Evolutionary conservation across 1,140 invertebrate genomes (phyloP), one percentile per base, ranked within the genome.

Genomic region (Dermatophagoides farinae): DNA sequence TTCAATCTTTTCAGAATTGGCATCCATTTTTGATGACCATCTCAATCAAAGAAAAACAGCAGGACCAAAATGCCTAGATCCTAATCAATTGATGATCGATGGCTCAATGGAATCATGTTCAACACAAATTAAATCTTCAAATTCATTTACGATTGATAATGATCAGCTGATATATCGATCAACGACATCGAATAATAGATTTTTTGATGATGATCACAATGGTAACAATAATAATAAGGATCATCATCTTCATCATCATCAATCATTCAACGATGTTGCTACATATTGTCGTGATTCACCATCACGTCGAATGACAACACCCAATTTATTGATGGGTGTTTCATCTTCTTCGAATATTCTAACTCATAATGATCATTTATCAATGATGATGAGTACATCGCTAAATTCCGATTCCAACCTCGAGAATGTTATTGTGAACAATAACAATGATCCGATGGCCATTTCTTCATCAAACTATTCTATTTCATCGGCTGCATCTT

Each of bases 1-100:
- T 5, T 18, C 14, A 2, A 55, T 55, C n/a, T 23, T 55, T 14
- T 55, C 53, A 18, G 53, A 55, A 40, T 44, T 55, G 25, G 38
- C 38, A 23, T 55, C 53, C 4, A 55, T 55, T 23, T 55, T 55
- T 55, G 53, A 55, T 44, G 53, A 55, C 2, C 53, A 55, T 25
- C 25, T 55, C 53, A 55, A 55, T 25, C 14, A 44, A 22, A 11
- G 53, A 55, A 55, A 37, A 5, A 5, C 5, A 22, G 14, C 53
- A 14, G 53, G 12, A 43, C 11, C 41, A 43, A 43, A 18, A 43
- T 43, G 41, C 4, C 1, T 16, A 14, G n/a, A 14, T 2, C 10
- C 18, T 1, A 55, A 23, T 55, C 53, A 55, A 44, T 14, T 25
- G 14, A 25, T 55, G 10, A 55, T 4, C 14, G 53, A 55, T n/a